Percentiles rank a stretch among this genome's conserved stretches.
Conservation (phyloP, 2,888 invertebrate genomes). For the Actias luna region DNA sequence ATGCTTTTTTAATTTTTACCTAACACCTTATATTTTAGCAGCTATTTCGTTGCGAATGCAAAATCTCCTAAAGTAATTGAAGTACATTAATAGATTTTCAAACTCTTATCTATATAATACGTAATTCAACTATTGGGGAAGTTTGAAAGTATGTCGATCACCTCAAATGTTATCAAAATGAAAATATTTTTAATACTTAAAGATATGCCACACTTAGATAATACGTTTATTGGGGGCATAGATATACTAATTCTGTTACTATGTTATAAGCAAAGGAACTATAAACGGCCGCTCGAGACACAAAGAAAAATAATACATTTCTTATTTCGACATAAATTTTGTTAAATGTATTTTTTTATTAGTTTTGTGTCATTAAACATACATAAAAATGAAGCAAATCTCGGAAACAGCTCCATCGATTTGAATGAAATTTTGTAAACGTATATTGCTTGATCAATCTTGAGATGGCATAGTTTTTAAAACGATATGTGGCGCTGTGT, state of each 20-base stretch:
- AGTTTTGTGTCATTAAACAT: too few species aligned
- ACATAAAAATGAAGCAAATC: too few species aligned
- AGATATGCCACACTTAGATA: slow-evolving; percentile 36
- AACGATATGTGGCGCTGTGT: too few species aligned
- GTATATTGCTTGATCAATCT: too few species aligned
- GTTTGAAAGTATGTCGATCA: slow-evolving; percentile 39
- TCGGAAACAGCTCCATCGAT: too few species aligned
- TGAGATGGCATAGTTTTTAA: too few species aligned
- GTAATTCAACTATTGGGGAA: neutral
- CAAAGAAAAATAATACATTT: neutral
- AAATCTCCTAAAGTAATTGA: neutral
- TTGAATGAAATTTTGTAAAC: too few species aligned
- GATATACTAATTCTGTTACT: slow-evolving; percentile 17
- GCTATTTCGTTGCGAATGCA: too few species aligned
- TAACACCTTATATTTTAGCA: neutral
- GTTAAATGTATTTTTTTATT: too few species aligned
- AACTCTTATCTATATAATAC: neutral
- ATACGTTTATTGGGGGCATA: slow-evolving; percentile 31
- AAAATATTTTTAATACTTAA: slow-evolving; percentile 38
- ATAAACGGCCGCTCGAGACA: neutral
- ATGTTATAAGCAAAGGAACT: neutral
- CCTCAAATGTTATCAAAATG: slow-evolving; percentile 38
- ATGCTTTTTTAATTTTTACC: neutral
- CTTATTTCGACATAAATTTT: too few species aligned
- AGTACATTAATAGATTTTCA: neutral